Percentiles rank a stretch among this genome's conserved stretches.
phyloP scores from a whole-genome alignment of 2,888 invertebrate genomes.

The Tachystola acroxantha region DNA sequence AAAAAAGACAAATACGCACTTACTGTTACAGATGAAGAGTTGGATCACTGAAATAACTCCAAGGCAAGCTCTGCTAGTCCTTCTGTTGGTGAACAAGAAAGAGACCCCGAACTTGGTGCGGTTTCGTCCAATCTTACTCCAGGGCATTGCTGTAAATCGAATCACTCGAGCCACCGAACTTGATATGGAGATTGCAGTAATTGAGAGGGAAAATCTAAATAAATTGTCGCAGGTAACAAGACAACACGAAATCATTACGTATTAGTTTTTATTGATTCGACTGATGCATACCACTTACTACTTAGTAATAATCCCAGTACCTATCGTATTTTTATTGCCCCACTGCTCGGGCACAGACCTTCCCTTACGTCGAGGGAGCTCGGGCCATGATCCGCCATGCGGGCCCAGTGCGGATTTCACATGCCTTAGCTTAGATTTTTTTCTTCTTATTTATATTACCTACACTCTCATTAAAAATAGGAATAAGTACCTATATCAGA shows the following conservation, averaged over 20 bases:
- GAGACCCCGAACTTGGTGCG: constrained; percentile 50
- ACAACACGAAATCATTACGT: not conserved
- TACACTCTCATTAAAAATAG: too few relatives aligned
- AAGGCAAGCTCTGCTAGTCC: constrained; percentile 50
- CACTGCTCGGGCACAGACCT: too few relatives aligned
- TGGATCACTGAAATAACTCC: constrained; percentile 56
- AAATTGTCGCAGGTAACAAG: constrained; percentile 37
- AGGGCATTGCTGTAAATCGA: constrained; percentile 63
- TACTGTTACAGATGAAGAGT: constrained; percentile 47
- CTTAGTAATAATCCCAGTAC: too few relatives aligned
- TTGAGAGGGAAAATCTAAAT: constrained; percentile 55
- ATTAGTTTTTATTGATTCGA: too few relatives aligned
- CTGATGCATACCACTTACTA: too few relatives aligned
- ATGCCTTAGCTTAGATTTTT: too few relatives aligned
- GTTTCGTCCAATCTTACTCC: constrained; percentile 48
- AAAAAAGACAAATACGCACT: too few relatives aligned
- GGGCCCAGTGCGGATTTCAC: too few relatives aligned
- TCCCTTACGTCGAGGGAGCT: too few relatives aligned
- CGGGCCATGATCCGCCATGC: too few relatives aligned
- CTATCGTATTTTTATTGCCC: not conserved
- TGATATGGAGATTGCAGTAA: constrained; percentile 67
- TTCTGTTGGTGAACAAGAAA: constrained; percentile 57
- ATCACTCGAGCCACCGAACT: constrained; percentile 56
- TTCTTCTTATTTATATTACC: too few relatives aligned
- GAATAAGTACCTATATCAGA: too few relatives aligned